Percentiles rank a stretch among this genome's conserved stretches.
Conservation (phyloP, 2,113 vertebrate species). For the Peucedramus taeniatus region DNA sequence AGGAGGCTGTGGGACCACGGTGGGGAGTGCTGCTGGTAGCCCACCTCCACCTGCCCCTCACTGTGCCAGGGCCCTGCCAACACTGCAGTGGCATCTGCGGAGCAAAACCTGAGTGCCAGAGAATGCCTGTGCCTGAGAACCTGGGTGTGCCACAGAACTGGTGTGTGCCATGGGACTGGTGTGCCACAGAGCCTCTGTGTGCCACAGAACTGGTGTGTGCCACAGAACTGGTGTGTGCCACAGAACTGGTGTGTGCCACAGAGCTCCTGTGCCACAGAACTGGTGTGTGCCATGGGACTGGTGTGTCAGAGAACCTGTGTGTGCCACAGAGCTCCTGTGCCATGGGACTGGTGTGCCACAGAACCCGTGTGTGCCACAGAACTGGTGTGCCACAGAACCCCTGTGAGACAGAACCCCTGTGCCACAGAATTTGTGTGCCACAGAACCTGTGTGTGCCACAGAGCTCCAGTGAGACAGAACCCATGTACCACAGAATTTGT, state of each 20-base stretch:
- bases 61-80: rapidly evolving
- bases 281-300: too few relatives aligned
- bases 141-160: too few relatives aligned
- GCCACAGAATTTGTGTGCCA: not conserved
- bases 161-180: not conserved
- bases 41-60: not conserved
- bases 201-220: too few relatives aligned
- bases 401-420: too few relatives aligned
- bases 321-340: not conserved
- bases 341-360: too few relatives aligned
- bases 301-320: not conserved
- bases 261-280: too few relatives aligned
- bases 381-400: rapidly evolving
- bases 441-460: too few relatives aligned
- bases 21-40: not conserved
- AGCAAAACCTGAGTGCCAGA: not conserved
- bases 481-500: rapidly evolving
- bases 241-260: too few relatives aligned
- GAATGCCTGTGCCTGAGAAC: too few relatives aligned
- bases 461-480: too few relatives aligned
- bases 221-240: not conserved
- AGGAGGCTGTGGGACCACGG: rapidly evolving
- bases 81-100: not conserved
- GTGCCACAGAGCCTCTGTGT: not conserved
- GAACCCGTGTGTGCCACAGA: not conserved